phyloP scores from a whole-genome alignment of 2,888 invertebrate species.

The Dolichopus griseipennis region DNA sequence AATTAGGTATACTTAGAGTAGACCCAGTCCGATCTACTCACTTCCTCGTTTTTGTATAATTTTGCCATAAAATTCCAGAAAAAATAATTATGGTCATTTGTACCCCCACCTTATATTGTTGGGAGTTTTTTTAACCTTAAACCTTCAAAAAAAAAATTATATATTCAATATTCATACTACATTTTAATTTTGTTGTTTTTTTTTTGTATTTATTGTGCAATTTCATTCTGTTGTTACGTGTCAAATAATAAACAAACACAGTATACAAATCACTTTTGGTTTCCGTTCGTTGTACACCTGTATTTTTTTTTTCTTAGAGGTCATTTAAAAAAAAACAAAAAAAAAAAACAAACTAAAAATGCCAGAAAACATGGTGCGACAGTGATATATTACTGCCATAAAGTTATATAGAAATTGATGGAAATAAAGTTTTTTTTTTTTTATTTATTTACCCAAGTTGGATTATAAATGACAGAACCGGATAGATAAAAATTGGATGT shows the following conservation, averaged over 20 bases:
- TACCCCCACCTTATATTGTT: too few species aligned
- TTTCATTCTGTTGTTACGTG: too few species aligned
- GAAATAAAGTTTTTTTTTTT: not conserved
- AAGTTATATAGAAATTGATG: not conserved
- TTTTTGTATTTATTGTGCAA: too few species aligned
- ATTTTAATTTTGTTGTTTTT: too few species aligned
- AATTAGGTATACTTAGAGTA: too few species aligned
- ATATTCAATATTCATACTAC: too few species aligned
- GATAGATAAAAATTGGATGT: not conserved
- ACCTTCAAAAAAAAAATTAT: too few species aligned
- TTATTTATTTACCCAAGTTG: not conserved
- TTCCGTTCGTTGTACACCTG: not conserved
- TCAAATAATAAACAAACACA: not conserved
- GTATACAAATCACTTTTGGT: not conserved
- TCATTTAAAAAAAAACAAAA: not conserved
- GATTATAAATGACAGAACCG: not conserved
- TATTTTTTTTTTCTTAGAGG: not conserved
- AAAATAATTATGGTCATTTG: too few species aligned
- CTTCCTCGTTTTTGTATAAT: too few species aligned
- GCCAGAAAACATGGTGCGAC: not conserved
- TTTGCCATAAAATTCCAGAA: too few species aligned
- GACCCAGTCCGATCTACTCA: too few species aligned
- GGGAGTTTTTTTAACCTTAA: too few species aligned
- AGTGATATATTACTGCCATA: not conserved
- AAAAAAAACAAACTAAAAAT: not conserved